Evolutionary conservation across 1,140 invertebrate species (phyloP).

Genomic region (Hylaeus volcanicus): DNA sequence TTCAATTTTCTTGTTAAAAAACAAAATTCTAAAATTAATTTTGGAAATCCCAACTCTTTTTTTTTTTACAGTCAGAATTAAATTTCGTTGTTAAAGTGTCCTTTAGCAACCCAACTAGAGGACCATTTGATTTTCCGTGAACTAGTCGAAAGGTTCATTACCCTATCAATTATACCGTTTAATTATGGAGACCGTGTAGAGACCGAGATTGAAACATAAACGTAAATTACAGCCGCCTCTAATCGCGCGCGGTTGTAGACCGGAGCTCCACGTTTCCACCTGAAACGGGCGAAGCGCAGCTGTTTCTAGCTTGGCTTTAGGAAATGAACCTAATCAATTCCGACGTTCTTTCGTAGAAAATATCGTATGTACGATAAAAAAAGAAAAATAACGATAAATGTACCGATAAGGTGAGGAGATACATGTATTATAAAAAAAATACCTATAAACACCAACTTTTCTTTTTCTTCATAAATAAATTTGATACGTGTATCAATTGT

Average conservation of each 20-base stretch:
- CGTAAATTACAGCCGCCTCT: slow-evolving; percentile 56
- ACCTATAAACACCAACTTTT: too few relatives aligned
- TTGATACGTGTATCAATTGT: too few relatives aligned
- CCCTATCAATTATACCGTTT: slow-evolving; percentile 67
- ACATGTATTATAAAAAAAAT: too few relatives aligned
- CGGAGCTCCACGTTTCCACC: slow-evolving; percentile 8
- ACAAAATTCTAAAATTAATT: too few relatives aligned
- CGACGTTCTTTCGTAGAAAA: background rate
- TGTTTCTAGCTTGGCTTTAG: background rate
- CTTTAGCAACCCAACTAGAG: too few relatives aligned
- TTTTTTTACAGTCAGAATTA: background rate
- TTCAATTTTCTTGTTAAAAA: too few relatives aligned
- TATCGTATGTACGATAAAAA: too few relatives aligned
- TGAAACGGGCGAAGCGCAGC: background rate
- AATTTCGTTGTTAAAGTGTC: too few relatives aligned
- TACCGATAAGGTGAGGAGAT: too few relatives aligned
- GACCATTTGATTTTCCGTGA: slow-evolving; percentile 30
- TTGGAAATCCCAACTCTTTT: too few relatives aligned
- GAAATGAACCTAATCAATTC: background rate
- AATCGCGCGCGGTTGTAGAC: slow-evolving; percentile 41
- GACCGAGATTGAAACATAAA: slow-evolving; percentile 66
- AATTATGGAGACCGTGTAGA: slow-evolving; percentile 63
- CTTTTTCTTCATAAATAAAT: too few relatives aligned
- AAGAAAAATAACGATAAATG: too few relatives aligned
- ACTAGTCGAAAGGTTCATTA: slow-evolving; percentile 55